Percentiles rank a stretch among this genome's conserved stretches.
Evolutionary conservation across 2,113 vertebrate genomes (phyloP).

Genomic region (Saguinus imperator): DNA sequence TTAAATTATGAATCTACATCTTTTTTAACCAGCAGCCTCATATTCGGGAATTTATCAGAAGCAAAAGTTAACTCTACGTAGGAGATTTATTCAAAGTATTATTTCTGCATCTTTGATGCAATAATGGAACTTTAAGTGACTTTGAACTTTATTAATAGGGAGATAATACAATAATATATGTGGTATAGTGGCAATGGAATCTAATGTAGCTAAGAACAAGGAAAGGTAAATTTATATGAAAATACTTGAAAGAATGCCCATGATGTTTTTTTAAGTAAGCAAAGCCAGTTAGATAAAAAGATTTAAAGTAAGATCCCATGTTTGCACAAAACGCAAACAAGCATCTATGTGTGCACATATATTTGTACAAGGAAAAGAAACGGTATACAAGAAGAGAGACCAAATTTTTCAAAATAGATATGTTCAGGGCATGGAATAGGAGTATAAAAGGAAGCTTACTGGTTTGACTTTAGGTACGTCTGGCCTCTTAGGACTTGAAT

Average conservation of each 20-base stretch:
- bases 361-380: neutral
- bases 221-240: neutral
- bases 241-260: neutral
- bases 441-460: neutral
- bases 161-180: neutral
- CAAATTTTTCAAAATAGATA: neutral
- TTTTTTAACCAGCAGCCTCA: neutral
- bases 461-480: neutral
- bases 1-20: neutral
- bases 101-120: neutral
- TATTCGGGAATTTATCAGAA: neutral
- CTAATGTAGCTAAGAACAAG: neutral
- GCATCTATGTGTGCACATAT: neutral
- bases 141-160: neutral
- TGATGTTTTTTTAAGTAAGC: neutral
- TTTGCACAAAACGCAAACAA: neutral
- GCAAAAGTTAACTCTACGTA: neutral
- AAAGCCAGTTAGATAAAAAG: neutral
- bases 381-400: neutral
- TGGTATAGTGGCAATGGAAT: neutral
- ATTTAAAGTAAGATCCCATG: neutral
- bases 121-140: neutral
- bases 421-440: neutral
- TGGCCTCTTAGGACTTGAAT: neutral
- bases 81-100: neutral